Percentiles rank a stretch among this genome's conserved stretches.
These are phyloP conservation scores for Calliphora vomitoria DNA, from an alignment of 2,888 invertebrate species.

Conservation along the genomic window DNA sequence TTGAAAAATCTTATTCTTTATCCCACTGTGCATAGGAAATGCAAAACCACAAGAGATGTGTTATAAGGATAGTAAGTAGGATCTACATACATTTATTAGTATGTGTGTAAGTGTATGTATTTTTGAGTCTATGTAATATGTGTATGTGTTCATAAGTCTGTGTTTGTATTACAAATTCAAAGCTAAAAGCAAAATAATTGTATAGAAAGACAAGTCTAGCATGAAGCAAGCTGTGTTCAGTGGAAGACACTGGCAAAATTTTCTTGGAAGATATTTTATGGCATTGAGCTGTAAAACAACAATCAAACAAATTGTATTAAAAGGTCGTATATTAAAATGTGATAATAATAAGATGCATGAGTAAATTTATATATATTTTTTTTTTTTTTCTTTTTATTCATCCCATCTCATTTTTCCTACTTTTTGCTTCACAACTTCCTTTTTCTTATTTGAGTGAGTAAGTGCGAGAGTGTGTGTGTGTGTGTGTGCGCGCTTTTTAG, in stretches of 20 bases:
- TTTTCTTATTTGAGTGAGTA: neutral
- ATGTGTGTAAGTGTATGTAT: neutral
- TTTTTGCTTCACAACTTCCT: neutral
- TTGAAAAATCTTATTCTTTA: no score
- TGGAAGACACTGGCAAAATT: conserved; percentile 26
- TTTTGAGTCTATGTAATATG: neutral
- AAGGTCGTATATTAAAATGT: conserved; percentile 67
- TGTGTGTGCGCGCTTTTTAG: neutral
- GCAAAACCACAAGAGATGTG: conserved; percentile 54
- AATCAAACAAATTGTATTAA: conserved; percentile 66
- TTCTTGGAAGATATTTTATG: conserved; percentile 48
- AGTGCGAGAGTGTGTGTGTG: neutral
- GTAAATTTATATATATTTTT: conserved; percentile 34
- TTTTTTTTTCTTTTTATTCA: neutral
- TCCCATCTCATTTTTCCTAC: neutral
- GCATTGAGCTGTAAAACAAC: conserved; percentile 60
- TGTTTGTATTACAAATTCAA: conserved; percentile 42
- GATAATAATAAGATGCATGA: conserved; percentile 61
- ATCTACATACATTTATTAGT: neutral
- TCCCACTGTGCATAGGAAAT: conserved; percentile 33
- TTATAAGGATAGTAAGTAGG: neutral
- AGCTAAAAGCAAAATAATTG: conserved; percentile 68
- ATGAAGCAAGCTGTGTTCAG: conserved; percentile 14
- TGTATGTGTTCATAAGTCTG: conserved; percentile 2
- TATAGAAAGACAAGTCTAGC: conserved; percentile 53